Base-by-base conservation (phyloP, 1,140 invertebrate genomes). In the Pogonus chalceus region DNA sequence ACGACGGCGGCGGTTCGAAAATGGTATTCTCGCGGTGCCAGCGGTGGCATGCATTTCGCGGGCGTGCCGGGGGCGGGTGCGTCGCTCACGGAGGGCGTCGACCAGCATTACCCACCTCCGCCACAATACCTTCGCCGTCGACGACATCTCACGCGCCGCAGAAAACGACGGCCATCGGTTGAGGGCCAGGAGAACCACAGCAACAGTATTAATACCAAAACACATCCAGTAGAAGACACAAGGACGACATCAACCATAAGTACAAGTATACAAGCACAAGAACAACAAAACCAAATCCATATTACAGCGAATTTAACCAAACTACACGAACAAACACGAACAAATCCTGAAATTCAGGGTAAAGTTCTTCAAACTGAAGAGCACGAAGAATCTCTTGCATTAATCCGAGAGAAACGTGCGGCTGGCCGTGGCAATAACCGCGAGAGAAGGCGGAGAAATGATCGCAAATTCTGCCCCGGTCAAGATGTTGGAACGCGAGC, bases 11-110 rank as follows among this genome's bases (percentile, higher is more conserved):
- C n/a, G n/a, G n/a, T n/a, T n/a, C n/a, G n/a, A 20, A 20, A 24
- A 35, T 14, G 50, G 18, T 35, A 4, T 26, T 23, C 16, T 20
- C 23, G 35, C 21, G 39, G 37, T 9, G 2, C 4, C 12, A 22
- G 49, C 24, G 24, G 3, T 31, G 43, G 37, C 52, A 14, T 24
- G 18, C 37, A 48, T 12, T 47, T 31, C 35, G 49, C 49, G 43
- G 51, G 46, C 62, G 59, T 60, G 65, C 64, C 58, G 66, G 59
- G 58, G 61, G 26, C 18, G 9, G 37, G 37, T 18, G 9, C 18
- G 37, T 43, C 37, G 18, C 37, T 43, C 3, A 18, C 37, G 18
- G 9, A 43, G 18, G 37, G 37, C 18, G 18, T 43, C 37, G 37
- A 12, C 37, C 4, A 14, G 4, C 37, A 43, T 43, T 16, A 18